Evolutionary conservation across 2,113 vertebrate genomes (phyloP), one percentile per base, ranked within the genome.

Genomic region (Formicarius rufipectus): DNA sequence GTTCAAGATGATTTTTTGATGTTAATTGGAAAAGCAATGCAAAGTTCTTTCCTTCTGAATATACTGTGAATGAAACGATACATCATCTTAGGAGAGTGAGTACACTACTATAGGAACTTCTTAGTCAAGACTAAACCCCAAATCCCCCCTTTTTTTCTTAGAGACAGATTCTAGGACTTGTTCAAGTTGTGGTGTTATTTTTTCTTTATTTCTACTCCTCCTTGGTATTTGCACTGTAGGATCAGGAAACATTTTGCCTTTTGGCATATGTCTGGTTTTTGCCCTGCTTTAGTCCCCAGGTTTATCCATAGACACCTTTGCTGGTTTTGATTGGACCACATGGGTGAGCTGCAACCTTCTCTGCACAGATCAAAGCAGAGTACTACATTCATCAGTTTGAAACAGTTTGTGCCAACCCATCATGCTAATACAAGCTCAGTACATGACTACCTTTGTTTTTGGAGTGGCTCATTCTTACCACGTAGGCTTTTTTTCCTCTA

Each of bases 251-350:
- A 50, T 62, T 84, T 67, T 84, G 5, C 21, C 9, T 81, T 35
- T 15, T 45, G 60, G 9, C 28, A 68, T 52, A 82, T 30, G 3
- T n/a, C 28, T 47, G 4, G 11, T 62, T 77, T 92, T 59, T 86
- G 4, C 14, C 82, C 31, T 1, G 0, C 35, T 66, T 85, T 72
- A 19, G 11, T 56, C 20, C 2, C 0, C 33, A 56, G 18, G 9
- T 64, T 90, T 82, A 15, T 40, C 4, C 30, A 25, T 7, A 40
- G 27, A 87, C 4, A 21, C 7, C 5, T 85, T 50, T 84, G 13
- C 5, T 83, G 13, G 0, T 66, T 90, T 52, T 68, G 25, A 23
- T 2, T 72, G 55, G 82, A 66, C 22, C 23, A 23, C 44, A 44
- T 0, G 45, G 52, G 9, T 44, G 55, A 47, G 21, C 23, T 72